Base-by-base conservation (phyloP, 2,888 invertebrate species). In the Dione juno region DNA sequence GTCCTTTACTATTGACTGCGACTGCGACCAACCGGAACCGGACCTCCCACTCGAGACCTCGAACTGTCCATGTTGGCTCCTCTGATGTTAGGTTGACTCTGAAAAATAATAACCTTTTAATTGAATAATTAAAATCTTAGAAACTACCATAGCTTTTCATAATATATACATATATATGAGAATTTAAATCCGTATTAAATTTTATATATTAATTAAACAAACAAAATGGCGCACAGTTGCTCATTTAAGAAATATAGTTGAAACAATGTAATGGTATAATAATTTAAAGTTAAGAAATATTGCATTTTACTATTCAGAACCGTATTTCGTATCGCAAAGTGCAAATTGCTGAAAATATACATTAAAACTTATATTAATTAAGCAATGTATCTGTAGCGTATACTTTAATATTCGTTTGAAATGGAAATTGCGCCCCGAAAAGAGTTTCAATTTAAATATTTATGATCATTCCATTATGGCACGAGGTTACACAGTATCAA, bases 1-100 rank as follows among this genome's bases (percentile, higher is more conserved):
- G 94, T 52, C 97, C 97, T 88, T 97, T 97, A 80, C 95, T 95
- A 94, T 97, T 97, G 81, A 96, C 95, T 41, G 97, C 96, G 81
- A 95, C 96, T 70, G 97, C 96, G 65, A 95, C 95, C 75, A 97
- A 95, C 79, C 96, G 94, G 86, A 96, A 96, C 66, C 96, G 96
- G 76, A 97, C 95, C 83, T 96, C 97, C 76, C 96, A 95, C 88
- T 97, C 97, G 80, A 97, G 94, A 67, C 96, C 96, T 81, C 96
- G 95, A 80, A 97, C 94, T 75, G 96, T 95, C 92, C 97, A 97
- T 79, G 94, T 89, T 50, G 97, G 96, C 83, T 96, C 96, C 73
- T 95, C 94, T 70, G 93, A 86, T 16, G 95, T 91, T 79, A 96
- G 89, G 88, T 96, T 96, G 82, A 95, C 94, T 72, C 95, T 93